These are phyloP conservation scores for Magallana angulata DNA, from an alignment of 1,140 invertebrate species.

Conservation along the genomic window DNA sequence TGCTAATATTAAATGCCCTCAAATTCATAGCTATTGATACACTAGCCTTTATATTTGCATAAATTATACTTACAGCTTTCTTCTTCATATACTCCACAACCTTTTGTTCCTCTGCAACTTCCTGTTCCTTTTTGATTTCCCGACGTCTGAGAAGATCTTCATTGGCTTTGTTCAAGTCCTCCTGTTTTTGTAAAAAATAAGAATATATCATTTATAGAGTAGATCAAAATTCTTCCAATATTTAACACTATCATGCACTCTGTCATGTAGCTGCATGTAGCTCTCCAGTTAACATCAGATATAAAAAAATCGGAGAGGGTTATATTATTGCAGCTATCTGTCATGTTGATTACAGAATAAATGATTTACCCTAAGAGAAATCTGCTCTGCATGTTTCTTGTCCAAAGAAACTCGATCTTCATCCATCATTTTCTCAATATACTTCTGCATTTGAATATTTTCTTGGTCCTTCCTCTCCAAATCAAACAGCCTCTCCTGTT, in stretches of 20 bases:
- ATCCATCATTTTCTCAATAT: conserved; percentile 78
- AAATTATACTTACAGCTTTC: conserved; percentile 76
- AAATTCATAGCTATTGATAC: too few species aligned
- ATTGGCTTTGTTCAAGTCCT: conserved; percentile 78
- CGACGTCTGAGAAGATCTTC: conserved; percentile 75
- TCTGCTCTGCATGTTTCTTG: conserved; percentile 74
- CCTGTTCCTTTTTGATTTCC: conserved; percentile 74
- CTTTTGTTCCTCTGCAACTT: conserved; percentile 76
- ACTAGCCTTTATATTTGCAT: neutral
- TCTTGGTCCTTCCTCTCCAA: conserved; percentile 79
- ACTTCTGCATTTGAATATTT: conserved; percentile 78
- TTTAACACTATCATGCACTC: too few species aligned
- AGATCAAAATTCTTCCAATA: too few species aligned
- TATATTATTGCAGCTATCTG: too few species aligned
- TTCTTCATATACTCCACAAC: conserved; percentile 79
- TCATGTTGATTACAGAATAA: neutral
- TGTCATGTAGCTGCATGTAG: too few species aligned
- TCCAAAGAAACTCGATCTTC: conserved; percentile 75
- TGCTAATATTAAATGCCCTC: too few species aligned
- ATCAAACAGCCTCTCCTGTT: conserved; percentile 77
- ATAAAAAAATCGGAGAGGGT: too few species aligned
- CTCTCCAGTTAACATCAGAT: too few species aligned
- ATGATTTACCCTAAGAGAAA: conserved; percentile 66
- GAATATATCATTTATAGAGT: neutral
- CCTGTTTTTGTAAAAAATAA: conserved; percentile 60